These are phyloP conservation scores for Phortica variegata DNA, from an alignment of 1,140 invertebrate genomes.

Conservation along the genomic window DNA sequence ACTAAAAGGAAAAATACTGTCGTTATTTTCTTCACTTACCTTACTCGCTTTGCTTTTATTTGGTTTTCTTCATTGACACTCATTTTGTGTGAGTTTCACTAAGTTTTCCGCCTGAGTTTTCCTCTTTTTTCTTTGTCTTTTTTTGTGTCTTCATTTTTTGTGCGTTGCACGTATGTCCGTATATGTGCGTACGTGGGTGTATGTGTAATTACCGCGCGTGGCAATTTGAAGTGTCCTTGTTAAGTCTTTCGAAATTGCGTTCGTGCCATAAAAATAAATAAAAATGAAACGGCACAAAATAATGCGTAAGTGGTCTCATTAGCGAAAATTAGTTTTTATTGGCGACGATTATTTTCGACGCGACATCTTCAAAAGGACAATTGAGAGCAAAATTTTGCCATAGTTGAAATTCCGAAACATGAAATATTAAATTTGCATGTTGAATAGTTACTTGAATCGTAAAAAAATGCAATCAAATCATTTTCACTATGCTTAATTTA, in stretches of 20 bases:
- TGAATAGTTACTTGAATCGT: constrained; percentile 28
- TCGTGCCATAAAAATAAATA: constrained; percentile 40
- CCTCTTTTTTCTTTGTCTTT: no score
- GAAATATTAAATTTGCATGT: no score
- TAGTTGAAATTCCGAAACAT: no score
- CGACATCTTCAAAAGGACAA: constrained; percentile 38
- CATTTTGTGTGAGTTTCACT: no score
- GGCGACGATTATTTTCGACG: constrained; percentile 6
- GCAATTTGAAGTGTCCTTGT: constrained; percentile 11
- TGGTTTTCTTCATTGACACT: no score
- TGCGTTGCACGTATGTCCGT: no score
- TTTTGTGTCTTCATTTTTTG: no score
- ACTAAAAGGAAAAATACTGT: constrained; percentile 15
- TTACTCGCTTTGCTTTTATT: no score
- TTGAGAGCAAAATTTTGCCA: no score
- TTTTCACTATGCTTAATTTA: constrained; percentile 48
- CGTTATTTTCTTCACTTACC: constrained; percentile 1
- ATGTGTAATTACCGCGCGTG: no score
- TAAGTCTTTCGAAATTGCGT: constrained; percentile 9
- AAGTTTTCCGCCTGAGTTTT: no score
- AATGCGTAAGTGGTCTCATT: constrained; percentile 21
- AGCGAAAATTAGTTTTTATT: constrained; percentile 42
- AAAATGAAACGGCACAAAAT: constrained; percentile 17
- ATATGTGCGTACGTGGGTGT: no score
- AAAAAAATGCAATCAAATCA: constrained; percentile 40